Base-by-base conservation (phyloP, 2,888 invertebrate genomes). In the Drosophila emarginata region DNA sequence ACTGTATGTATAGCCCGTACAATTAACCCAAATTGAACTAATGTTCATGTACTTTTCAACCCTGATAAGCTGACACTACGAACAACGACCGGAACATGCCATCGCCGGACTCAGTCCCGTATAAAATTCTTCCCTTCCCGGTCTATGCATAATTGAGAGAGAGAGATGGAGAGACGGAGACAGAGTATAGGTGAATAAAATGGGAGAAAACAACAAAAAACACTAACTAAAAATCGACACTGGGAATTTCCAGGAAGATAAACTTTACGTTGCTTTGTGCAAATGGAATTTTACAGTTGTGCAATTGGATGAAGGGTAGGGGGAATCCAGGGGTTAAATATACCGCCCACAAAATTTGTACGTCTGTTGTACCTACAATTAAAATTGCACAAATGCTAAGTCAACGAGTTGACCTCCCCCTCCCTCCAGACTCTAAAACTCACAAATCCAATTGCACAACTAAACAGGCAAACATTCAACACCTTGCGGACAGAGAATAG, bases 21-120 rank as follows among this genome's bases (percentile, higher is more conserved):
- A 84, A 88, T 84, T 84, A 84, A 84, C 88, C 87, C 74, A 69
- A 88, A 88, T 88, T 83, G 87, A 76, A 74, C 76, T 69, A 86
- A 76, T 88, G 76, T 67, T 70, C 75, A 66, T 69, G 65, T 73
- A 71, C 70, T 73, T 64, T 58, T 65, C 62, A 64, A 66, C 64
- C 45, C 82, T 61, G 87, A 82, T 82, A 87, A 78, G 82, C 73
- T 59, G 36, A 54, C 54, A 54, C 54, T 54, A 32, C 36, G 32
- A 7, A 36, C 36, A 52, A 45, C 45, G 45, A 45, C 54, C 54
- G 54, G 15, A 21, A 50, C 40, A 26, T 9, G 40, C 21, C 56
- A 36, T 7, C 53, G 54, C 23, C 45, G 36, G 36, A 32, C 23
- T 12, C 21, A 12, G 53, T 26, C 23, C 14, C 9, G 26, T 28